These are phyloP conservation scores for cat (Felis catus) DNA, from an alignment of 2,113 vertebrate genomes.

Conservation along the genomic window DNA sequence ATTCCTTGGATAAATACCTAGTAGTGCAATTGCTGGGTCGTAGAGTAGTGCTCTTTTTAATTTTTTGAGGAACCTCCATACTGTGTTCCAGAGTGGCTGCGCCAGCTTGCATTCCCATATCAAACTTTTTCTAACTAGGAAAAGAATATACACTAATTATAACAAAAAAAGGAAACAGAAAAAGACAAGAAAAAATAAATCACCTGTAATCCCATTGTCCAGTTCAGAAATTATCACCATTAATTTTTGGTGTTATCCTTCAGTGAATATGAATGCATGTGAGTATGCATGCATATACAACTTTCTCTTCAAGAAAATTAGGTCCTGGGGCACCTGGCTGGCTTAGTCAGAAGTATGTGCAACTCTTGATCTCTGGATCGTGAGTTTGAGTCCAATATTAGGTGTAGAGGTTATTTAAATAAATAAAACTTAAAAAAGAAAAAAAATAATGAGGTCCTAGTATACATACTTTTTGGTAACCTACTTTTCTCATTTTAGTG, in stretches of 20 bases:
- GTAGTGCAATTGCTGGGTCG: too few relatives aligned
- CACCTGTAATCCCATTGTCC: neutral
- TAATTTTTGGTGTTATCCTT: neutral
- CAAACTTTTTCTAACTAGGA: neutral
- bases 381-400: neutral
- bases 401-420: neutral
- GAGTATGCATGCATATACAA: neutral
- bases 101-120: too few relatives aligned
- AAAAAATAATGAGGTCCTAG: neutral
- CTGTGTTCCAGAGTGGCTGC: too few relatives aligned
- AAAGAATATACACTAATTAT: neutral
- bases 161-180: neutral
- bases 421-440: neutral
- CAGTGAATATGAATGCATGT: neutral
- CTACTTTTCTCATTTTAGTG: constrained; percentile 6
- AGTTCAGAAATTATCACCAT: neutral
- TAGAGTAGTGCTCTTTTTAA: too few relatives aligned
- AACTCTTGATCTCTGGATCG: neutral
- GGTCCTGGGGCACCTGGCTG: neutral
- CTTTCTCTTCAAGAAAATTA: constrained; percentile 19
- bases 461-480: neutral
- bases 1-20: too few relatives aligned
- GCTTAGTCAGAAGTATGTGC: neutral
- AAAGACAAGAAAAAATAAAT: constrained; percentile 9
- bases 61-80: too few relatives aligned